Base-by-base conservation (phyloP, 2,113 vertebrate species). In the Dolichallabes microphthalmus region DNA sequence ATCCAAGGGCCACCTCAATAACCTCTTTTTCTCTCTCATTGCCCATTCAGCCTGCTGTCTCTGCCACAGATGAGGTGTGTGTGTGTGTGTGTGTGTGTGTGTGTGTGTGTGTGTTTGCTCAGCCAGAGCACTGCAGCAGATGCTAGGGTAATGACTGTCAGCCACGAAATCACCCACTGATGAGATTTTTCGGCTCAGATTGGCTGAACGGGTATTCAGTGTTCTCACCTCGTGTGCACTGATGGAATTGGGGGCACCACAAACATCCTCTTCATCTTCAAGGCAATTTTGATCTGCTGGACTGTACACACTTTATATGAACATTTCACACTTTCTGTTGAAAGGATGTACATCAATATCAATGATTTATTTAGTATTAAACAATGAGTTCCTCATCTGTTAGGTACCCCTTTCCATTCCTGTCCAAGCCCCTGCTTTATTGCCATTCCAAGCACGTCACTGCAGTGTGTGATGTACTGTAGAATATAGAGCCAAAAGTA, bases 121-220 rank as follows among this genome's bases (percentile, higher is more conserved):
- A 25, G 63, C 52, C 58, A 55, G 25, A 58, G 52, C 76, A 58
- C 60, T 76, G 63, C 35, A 69, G 83, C 74, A 82, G 74, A 63
- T 87, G 83, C 35, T 17, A 27, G 5, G 71, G 13, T 87, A 82
- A 77, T 85, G 78, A 87, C 61, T 60, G 73, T 85, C 71, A 71
- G 83, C 80, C 25, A 82, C 32, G 50, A 50, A 85, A 75, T 61
- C 32, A 71, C 53, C 19, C 15, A 60, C 71, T 61, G 71, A 75
- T 82, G 73, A 85, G 57, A 82, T 85, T 73, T 87, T 39, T 82
- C 63, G 55, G 30, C 78, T 71, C 30, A 68, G 71, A 57, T 50
- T 58, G 63, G 32, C 53, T 80, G 75, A 80, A n/a, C 74, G 55
- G 73, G 45, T 57, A 35, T 50, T 83, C 27, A 50, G 39, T 85